These are phyloP conservation scores for Acanthaster planci DNA, from an alignment of 35 echinoderm and acorn worm genomes.

Conservation along the genomic window DNA sequence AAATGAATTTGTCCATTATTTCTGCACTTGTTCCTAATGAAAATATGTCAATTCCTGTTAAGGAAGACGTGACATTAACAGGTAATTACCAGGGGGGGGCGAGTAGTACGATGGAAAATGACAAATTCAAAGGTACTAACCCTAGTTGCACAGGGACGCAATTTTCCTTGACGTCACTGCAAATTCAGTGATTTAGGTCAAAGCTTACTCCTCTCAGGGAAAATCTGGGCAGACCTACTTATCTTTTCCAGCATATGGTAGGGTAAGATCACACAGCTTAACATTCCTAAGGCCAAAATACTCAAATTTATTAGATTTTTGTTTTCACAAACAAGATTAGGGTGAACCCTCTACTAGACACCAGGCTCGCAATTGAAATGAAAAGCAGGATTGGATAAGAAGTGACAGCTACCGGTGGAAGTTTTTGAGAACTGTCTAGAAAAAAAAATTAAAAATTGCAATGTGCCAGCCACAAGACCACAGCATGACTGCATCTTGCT, in stretches of 20 bases:
- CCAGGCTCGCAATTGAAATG: background rate
- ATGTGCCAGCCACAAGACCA: slow-evolving; percentile 27
- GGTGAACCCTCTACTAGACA: background rate
- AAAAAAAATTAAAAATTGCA: background rate
- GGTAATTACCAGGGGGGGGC: too few species aligned
- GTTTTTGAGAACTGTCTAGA: too few species aligned
- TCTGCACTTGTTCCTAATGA: background rate
- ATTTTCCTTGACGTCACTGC: too few species aligned
- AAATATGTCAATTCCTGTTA: background rate
- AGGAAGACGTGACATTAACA: background rate
- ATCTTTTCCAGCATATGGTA: background rate
- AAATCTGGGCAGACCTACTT: too few species aligned
- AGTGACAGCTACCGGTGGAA: background rate
- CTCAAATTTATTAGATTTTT: slow-evolving; percentile 16
- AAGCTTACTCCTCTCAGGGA: too few species aligned
- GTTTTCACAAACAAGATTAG: slow-evolving; percentile 13
- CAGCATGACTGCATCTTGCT: background rate
- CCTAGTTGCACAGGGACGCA: too few species aligned
- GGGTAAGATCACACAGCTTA: background rate
- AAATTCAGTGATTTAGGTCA: too few species aligned
- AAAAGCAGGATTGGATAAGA: background rate
- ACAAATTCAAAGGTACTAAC: too few species aligned
- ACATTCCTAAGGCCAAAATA: background rate
- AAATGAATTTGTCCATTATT: slow-evolving; percentile 4
- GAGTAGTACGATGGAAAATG: too few species aligned